Conservation (phyloP, 2,797 vertebrate species). For the Decapterus maruadsi region DNA sequence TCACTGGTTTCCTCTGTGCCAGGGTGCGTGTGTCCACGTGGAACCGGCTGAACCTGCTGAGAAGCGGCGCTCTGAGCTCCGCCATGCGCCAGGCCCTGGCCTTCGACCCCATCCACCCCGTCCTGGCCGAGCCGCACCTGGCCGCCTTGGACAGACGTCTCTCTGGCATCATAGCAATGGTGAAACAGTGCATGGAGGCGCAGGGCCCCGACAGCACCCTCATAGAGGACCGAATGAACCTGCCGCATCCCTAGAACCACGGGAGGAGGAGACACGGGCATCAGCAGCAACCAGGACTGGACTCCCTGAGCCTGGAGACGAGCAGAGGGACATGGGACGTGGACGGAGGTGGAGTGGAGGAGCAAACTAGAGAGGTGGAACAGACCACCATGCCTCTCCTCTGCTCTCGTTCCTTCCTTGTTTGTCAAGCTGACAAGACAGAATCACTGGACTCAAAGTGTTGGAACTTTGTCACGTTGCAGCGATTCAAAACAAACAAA, state of each 20-base stretch:
- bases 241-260: conserved; percentile 90
- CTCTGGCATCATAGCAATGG: conserved; percentile 89
- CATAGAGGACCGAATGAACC: conserved; percentile 97
- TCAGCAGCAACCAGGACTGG: conserved; percentile 15
- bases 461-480: conserved; percentile 18
- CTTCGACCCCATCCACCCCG: conserved; percentile 92
- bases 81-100: conserved; percentile 91
- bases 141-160: conserved; percentile 93
- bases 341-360: background rate
- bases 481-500: conserved; percentile 24
- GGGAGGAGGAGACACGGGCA: background rate
- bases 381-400: conserved; percentile 14
- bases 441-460: conserved; percentile 19
- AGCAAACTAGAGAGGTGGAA: conserved; percentile 18
- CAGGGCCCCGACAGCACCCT: conserved; percentile 93
- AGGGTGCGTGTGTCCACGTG: conserved; percentile 97
- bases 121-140: conserved; percentile 91
- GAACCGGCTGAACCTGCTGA: conserved; percentile 95
- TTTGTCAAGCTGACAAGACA: conserved; percentile 16
- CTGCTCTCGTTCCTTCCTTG: background rate
- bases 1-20: conserved; percentile 13
- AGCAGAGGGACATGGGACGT: conserved; percentile 5
- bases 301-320: conserved; percentile 12
- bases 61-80: conserved; percentile 90
- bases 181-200: conserved; percentile 96